Conservation (phyloP, 1,140 invertebrate genomes). For the Drosophila triauraria region DNA sequence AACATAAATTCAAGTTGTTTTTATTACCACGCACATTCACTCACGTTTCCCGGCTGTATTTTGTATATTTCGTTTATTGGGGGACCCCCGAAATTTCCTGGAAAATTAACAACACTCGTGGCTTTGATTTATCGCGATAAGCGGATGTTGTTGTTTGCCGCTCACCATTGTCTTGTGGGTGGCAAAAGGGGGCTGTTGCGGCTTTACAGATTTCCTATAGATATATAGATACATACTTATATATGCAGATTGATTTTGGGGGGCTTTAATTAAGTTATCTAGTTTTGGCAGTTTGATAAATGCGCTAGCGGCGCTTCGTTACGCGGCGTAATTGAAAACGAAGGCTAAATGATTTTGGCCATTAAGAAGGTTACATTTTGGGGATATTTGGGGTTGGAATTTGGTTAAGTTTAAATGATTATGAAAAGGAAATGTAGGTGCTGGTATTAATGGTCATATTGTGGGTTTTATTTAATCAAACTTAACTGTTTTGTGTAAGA, state of each 20-base stretch:
- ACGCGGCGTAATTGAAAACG: conserved; percentile 49
- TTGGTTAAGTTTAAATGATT: neutral
- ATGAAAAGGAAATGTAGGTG: neutral
- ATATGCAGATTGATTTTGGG: conserved; percentile 77
- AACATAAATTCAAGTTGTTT: conserved; percentile 80
- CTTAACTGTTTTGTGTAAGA: neutral
- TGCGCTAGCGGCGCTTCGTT: conserved; percentile 42
- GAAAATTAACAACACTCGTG: conserved; percentile 82
- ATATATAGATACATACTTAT: conserved; percentile 22
- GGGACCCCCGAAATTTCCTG: conserved; percentile 57
- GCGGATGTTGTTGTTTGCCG: conserved; percentile 64
- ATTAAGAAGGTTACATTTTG: conserved; percentile 33
- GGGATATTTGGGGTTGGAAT: neutral
- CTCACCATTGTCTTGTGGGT: conserved; percentile 27
- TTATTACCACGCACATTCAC: conserved; percentile 51
- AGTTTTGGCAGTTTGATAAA: conserved; percentile 60
- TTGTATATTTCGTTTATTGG: neutral
- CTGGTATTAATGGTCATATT: neutral
- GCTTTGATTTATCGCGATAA: conserved; percentile 81
- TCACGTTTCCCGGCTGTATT: conserved; percentile 43
- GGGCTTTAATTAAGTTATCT: conserved; percentile 72
- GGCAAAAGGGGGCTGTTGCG: neutral
- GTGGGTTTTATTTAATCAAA: neutral
- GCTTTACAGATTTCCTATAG: conserved; percentile 14
- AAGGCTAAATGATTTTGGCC: conserved; percentile 51